These are phyloP conservation scores for Archocentrus centrarchus DNA, from an alignment of 2,113 vertebrate species.

Conservation along the genomic window DNA sequence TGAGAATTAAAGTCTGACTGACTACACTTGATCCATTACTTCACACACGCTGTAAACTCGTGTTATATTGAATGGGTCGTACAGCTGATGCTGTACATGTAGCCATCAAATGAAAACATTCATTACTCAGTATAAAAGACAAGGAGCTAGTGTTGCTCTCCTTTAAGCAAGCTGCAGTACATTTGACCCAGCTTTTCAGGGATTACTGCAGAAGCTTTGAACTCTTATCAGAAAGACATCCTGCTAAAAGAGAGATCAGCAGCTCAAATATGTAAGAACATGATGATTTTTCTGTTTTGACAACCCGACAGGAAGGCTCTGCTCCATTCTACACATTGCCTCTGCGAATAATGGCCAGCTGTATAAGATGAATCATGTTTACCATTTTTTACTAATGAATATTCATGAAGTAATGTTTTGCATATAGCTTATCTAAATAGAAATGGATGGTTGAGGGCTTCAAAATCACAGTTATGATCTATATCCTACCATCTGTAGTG, in stretches of 20 bases:
- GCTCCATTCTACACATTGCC: slow-evolving; percentile 52
- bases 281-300: slow-evolving; percentile 23
- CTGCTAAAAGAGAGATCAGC: slow-evolving; percentile 55
- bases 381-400: slow-evolving; percentile 68
- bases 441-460: slow-evolving; percentile 32
- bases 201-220: slow-evolving; percentile 51
- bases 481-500: slow-evolving; percentile 62
- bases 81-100: neutral
- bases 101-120: neutral
- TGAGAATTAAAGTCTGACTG: neutral
- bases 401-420: slow-evolving; percentile 69
- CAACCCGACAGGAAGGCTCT: slow-evolving; percentile 55
- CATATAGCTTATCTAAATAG: slow-evolving; percentile 59
- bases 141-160: neutral
- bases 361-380: slow-evolving; percentile 76
- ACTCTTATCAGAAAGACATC: slow-evolving; percentile 48
- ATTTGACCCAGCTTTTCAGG: slow-evolving; percentile 20
- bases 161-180: neutral
- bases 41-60: neutral
- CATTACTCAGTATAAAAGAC: neutral
- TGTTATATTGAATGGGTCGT: neutral
- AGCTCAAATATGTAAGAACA: slow-evolving; percentile 24
- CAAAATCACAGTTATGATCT: slow-evolving; percentile 46
- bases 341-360: slow-evolving; percentile 71
- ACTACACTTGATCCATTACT: neutral